Conservation (phyloP, 2,113 vertebrate species). For the Chelonoidis abingdonii region DNA sequence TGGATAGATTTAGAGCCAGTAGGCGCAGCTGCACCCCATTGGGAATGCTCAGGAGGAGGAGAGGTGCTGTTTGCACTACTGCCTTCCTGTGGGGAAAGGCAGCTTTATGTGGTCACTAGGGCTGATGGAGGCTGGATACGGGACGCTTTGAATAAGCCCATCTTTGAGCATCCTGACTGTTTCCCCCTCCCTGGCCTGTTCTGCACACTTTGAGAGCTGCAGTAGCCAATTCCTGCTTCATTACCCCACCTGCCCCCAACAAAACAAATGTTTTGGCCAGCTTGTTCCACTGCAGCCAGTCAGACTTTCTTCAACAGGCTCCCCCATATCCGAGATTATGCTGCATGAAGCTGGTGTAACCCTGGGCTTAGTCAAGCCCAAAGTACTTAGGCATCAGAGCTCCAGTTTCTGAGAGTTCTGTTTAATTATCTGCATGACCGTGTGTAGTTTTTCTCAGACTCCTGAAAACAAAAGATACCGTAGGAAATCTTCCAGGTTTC, state of each 20-base stretch:
- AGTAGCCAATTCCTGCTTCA: neutral
- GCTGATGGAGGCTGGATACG: neutral
- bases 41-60: neutral
- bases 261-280: accelerated
- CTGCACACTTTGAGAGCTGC: neutral
- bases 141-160: neutral
- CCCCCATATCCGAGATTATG: neutral
- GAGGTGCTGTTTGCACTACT: neutral
- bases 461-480: neutral
- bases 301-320: neutral
- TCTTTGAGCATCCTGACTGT: neutral
- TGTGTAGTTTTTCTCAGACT: neutral
- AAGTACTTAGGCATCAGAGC: neutral
- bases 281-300: neutral
- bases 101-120: neutral
- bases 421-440: neutral
- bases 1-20: neutral
- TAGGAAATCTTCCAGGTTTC: neutral
- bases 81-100: neutral
- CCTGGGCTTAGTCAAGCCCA: neutral
- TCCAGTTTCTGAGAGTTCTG: neutral
- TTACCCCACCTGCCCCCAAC: too few species aligned
- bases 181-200: neutral
- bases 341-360: accelerated
- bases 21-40: neutral